These are phyloP conservation scores for Leptothorax acervorum DNA, from an alignment of 2,888 invertebrate species.

Conservation along the genomic window DNA sequence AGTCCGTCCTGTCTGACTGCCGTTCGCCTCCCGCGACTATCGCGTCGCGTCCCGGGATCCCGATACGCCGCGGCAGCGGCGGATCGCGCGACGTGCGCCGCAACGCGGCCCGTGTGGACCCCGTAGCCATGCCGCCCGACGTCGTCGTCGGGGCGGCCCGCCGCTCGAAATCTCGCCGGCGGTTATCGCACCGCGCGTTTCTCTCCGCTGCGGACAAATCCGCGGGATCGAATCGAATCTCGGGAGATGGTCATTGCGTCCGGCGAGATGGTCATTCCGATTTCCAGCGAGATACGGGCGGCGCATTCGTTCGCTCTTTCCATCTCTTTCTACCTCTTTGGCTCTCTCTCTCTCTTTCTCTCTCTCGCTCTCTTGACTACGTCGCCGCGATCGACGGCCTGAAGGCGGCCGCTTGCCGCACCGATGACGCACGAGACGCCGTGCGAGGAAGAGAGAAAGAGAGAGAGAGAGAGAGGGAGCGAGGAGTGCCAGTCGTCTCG, in stretches of 20 bases:
- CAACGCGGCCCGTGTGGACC: slow-evolving; percentile 77
- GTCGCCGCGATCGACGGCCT: slow-evolving; percentile 43
- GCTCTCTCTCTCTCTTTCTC: neutral
- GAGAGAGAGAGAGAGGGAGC: slow-evolving; percentile 60
- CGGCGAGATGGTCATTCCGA: neutral
- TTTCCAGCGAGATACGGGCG: neutral
- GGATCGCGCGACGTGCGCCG: slow-evolving; percentile 59
- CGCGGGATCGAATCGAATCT: neutral
- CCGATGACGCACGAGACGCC: slow-evolving; percentile 79
- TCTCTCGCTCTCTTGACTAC: neutral
- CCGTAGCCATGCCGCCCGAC: slow-evolving; percentile 77
- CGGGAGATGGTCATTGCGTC: no score
- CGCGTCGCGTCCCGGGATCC: neutral
- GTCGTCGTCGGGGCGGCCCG: neutral
- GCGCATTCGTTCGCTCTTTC: neutral
- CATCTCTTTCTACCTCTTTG: neutral
- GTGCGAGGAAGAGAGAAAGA: slow-evolving; percentile 43
- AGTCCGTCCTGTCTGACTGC: slow-evolving; percentile 67
- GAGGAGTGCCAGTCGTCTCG: slow-evolving; percentile 69
- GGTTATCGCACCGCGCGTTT: neutral
- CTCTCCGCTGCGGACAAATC: neutral
- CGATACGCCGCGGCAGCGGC: slow-evolving; percentile 24
- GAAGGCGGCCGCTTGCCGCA: slow-evolving; percentile 67
- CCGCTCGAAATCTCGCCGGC: neutral
- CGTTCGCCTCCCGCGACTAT: neutral